Base-by-base conservation (phyloP, 2,888 invertebrate species). In the Heterodera filipjevi region DNA sequence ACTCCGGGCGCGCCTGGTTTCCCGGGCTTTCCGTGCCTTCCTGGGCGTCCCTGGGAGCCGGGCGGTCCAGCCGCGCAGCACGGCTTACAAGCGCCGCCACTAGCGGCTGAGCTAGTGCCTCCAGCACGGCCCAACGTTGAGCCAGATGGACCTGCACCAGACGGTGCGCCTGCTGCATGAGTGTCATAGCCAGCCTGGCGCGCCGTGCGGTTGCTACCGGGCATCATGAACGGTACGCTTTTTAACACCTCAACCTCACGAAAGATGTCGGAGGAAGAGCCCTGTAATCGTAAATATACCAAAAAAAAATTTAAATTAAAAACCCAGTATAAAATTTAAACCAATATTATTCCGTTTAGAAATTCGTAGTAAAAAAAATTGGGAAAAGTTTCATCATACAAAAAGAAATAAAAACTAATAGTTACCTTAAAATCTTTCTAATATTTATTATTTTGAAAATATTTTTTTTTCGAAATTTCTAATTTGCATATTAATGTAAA, bases 221-320 rank as follows among this genome's bases (percentile, higher is more conserved):
- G 77, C 30, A 22, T 14, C 27, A 78, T 71, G 49, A 77, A 78
- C 3, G 76, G 46, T 30, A 59, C 53, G 5, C 66, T 46, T 66
- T 78, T 78, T 35, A 78, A 46, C 59, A 74, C 46, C 44, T 74
- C 74, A 16, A 74, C 74, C 59, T 78, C 79, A 27, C 53, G 46
- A 59, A 53, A 78, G 71, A 78, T 76, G 68, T 78, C 79, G 30
- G 76, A 71, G 32, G 79, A 78, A 30, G 79, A 77, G 16, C 79
- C 79, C 77, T 78, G 39, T 39, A 12, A n/a, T n/a, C n/a, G n/a
- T n/a, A n/a, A n/a, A n/a, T n/a, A n/a, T n/a, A n/a, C n/a, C n/a
- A n/a, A n/a, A 39, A 39, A 39, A 33, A 14, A 71, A 46, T 71
- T n/a, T 1, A 14, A 30, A 27, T 14, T 14, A 27, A 3, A n/a